These are phyloP conservation scores for Drosophila kuntzei DNA, from an alignment of 2,888 invertebrate genomes.

Conservation along the genomic window DNA sequence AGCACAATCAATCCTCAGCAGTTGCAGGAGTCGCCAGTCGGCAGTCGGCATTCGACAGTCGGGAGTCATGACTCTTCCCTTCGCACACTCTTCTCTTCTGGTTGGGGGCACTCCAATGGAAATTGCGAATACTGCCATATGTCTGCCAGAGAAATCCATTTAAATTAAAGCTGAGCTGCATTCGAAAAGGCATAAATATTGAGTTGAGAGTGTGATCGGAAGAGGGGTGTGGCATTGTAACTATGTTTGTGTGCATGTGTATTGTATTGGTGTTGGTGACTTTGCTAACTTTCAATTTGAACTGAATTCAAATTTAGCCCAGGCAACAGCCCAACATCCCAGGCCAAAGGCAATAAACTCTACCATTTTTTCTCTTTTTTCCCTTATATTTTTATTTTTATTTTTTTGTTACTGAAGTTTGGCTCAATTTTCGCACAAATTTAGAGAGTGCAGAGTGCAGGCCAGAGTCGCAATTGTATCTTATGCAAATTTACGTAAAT, in stretches of 20 bases:
- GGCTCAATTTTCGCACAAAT: conserved; percentile 80
- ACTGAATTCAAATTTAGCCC: conserved; percentile 75
- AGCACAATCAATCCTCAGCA: conserved; percentile 82
- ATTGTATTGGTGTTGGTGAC: conserved; percentile 40
- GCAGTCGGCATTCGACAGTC: conserved; percentile 46
- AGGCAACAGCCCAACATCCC: conserved; percentile 33
- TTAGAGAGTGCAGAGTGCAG: conserved; percentile 55
- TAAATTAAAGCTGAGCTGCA: conserved; percentile 81
- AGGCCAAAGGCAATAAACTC: conserved; percentile 70
- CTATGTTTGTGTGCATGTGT: conserved; percentile 19
- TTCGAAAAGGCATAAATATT: conserved; percentile 79
- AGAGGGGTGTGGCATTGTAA: conserved; percentile 6
- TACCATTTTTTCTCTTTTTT: conserved; percentile 17
- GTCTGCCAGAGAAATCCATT: conserved; percentile 76
- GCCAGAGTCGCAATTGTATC: conserved; percentile 64
- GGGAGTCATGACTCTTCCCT: conserved; percentile 34
- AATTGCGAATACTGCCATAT: conserved; percentile 76
- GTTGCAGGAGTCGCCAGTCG: conserved; percentile 59
- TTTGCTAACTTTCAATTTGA: conserved; percentile 79
- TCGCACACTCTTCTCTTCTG: conserved; percentile 1
- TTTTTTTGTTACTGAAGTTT: conserved; percentile 61
- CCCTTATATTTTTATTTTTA: conserved; percentile 7
- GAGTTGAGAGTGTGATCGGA: conserved; percentile 8
- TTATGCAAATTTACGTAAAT: conserved; percentile 80
- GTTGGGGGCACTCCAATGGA: conserved; percentile 40